phyloP scores from a whole-genome alignment of 2,113 vertebrate species.

The Gnathonemus longibarbis region DNA sequence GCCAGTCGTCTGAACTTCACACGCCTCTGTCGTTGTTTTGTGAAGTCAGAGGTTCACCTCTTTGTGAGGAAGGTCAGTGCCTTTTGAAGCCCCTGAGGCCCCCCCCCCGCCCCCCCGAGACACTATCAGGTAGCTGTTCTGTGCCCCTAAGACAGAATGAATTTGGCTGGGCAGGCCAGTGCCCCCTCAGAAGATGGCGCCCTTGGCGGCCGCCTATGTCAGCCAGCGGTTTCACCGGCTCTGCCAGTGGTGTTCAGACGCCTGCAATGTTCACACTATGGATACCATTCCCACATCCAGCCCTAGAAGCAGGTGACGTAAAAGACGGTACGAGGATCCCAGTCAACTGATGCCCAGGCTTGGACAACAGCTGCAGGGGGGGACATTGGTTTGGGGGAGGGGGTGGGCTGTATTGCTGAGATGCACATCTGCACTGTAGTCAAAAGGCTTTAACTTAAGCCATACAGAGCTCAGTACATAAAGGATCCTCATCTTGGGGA shows the following conservation, averaged over 20 bases:
- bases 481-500: not conserved
- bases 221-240: not conserved
- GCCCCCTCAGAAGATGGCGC: not conserved
- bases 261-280: not conserved
- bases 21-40: not conserved
- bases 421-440: not conserved
- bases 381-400: not conserved
- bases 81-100: not conserved
- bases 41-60: not conserved
- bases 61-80: not conserved
- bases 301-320: not conserved
- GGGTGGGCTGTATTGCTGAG: not conserved
- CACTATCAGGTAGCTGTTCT: too few relatives aligned
- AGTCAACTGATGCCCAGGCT: not conserved
- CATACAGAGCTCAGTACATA: not conserved
- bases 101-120: too few relatives aligned
- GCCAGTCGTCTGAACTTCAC: not conserved
- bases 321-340: not conserved
- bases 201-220: not conserved
- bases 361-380: not conserved
- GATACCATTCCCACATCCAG: not conserved
- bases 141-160: too few relatives aligned
- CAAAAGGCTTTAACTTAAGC: constrained; percentile 9
- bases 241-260: not conserved
- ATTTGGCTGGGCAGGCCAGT: not conserved